Percentiles rank a stretch among this genome's conserved stretches.
Conservation (phyloP, 1,140 invertebrate genomes). For the Oedothorax gibbosus region DNA sequence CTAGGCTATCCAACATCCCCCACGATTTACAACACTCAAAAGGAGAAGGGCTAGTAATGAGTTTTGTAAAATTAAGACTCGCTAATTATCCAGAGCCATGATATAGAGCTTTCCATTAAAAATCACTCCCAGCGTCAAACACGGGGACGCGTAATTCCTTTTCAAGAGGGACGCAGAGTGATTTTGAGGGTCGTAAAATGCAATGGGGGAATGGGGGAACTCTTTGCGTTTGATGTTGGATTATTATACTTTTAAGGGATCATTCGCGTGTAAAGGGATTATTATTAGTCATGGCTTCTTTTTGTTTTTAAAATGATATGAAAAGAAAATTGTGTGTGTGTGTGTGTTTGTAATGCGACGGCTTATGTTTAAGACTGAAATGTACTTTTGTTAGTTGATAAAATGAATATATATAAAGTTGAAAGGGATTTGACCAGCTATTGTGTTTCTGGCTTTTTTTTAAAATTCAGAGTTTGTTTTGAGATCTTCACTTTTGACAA, state of each 20-base stretch:
- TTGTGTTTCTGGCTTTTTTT: no score
- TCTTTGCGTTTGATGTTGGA: not conserved
- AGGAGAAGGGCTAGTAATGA: slow-evolving; percentile 18
- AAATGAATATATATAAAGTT: no score
- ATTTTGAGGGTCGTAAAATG: slow-evolving; percentile 21
- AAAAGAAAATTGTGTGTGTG: no score
- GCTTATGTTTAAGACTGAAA: no score
- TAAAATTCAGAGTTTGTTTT: no score
- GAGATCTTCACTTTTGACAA: no score
- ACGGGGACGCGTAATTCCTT: slow-evolving; percentile 3
- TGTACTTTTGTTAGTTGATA: no score
- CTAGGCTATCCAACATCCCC: slow-evolving; percentile 23
- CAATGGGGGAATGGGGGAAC: not conserved
- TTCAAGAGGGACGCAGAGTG: not conserved
- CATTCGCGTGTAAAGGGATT: no score
- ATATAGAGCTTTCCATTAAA: slow-evolving; percentile 46
- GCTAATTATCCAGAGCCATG: slow-evolving; percentile 25
- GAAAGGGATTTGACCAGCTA: no score
- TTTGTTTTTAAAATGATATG: no score
- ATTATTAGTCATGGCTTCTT: no score
- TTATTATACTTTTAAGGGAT: slow-evolving; percentile 28
- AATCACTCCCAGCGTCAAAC: slow-evolving; percentile 35
- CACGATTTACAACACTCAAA: slow-evolving; percentile 23
- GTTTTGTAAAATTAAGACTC: slow-evolving; percentile 44
- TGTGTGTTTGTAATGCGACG: no score